A percentile compares a stretch with the other conserved stretches of the same genome.
Evolutionary conservation across 2,797 vertebrate species (phyloP).

Genomic region (Pelodytes ibericus): DNA sequence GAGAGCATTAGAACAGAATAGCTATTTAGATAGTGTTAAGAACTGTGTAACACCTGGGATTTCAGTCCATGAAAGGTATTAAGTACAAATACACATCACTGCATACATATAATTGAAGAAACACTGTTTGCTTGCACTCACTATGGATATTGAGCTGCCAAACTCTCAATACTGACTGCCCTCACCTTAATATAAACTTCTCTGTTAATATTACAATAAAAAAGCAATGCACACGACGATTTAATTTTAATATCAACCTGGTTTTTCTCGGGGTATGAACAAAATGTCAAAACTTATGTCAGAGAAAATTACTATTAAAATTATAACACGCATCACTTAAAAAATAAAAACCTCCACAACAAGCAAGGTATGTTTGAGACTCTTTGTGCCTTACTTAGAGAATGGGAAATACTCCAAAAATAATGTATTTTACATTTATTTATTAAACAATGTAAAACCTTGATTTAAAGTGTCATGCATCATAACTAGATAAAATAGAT

Average conservation of each 20-base stretch:
- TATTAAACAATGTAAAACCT: not conserved
- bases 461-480: too few species aligned
- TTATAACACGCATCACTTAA: not conserved
- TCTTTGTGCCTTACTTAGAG: not conserved
- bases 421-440: not conserved
- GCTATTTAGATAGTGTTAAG: too few species aligned
- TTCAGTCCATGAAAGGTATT: not conserved
- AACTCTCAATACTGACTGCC: not conserved
- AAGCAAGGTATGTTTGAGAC: not conserved
- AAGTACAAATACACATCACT: not conserved
- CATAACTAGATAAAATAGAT: too few species aligned
- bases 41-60: not conserved
- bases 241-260: not conserved
- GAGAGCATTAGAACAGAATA: too few species aligned
- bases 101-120: conserved; percentile 20
- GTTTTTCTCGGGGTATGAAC: not conserved
- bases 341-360: too few species aligned
- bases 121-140: not conserved
- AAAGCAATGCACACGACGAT: not conserved
- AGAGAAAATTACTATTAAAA: conserved; percentile 17
- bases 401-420: too few species aligned
- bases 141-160: not conserved
- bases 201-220: not conserved
- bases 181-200: conserved; percentile 5
- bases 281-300: not conserved